These are phyloP conservation scores for Lonchura striata DNA, from an alignment of 2,113 vertebrate species.

Conservation along the genomic window DNA sequence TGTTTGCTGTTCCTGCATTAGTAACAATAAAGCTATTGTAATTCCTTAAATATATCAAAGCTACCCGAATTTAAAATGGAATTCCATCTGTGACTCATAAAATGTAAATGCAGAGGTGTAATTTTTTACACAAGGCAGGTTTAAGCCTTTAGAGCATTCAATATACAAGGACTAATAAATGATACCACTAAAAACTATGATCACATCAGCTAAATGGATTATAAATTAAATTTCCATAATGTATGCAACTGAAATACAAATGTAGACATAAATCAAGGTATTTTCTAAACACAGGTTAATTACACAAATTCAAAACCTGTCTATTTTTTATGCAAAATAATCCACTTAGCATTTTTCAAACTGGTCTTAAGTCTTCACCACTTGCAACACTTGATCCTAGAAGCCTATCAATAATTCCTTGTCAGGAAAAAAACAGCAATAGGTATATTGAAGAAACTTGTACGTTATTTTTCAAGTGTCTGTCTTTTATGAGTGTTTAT, in stretches of 20 bases:
- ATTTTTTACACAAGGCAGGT: slow-evolving; percentile 81
- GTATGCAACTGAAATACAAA: slow-evolving; percentile 94
- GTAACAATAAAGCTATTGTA: slow-evolving; percentile 70
- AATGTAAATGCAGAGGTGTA: slow-evolving; percentile 86
- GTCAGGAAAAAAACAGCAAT: slow-evolving; percentile 80
- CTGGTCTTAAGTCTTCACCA: slow-evolving; percentile 73
- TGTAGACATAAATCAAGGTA: slow-evolving; percentile 91
- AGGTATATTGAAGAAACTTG: slow-evolving; percentile 86
- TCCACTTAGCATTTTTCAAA: slow-evolving; percentile 94
- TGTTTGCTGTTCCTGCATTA: slow-evolving; percentile 72
- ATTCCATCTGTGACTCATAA: slow-evolving; percentile 91
- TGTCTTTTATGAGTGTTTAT: slow-evolving; percentile 97
- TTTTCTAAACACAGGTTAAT: slow-evolving; percentile 99
- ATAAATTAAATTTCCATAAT: slow-evolving; percentile 99
- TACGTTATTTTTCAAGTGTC: slow-evolving; percentile 83
- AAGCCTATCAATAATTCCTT: slow-evolving; percentile 90
- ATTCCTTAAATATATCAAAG: slow-evolving; percentile 67
- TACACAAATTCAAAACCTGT: slow-evolving; percentile 89
- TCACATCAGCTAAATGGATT: slow-evolving; percentile 99
- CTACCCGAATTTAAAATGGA: slow-evolving; percentile 84
- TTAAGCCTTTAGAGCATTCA: slow-evolving; percentile 86
- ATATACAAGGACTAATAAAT: slow-evolving; percentile 95
- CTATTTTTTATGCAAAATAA: slow-evolving; percentile 99
- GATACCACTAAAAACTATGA: slow-evolving; percentile 93
- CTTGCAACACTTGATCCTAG: slow-evolving; percentile 78